Evolutionary conservation across 2,888 invertebrate genomes (phyloP), one percentile per base, ranked within the genome.

Genomic region (Torymus texanus): DNA sequence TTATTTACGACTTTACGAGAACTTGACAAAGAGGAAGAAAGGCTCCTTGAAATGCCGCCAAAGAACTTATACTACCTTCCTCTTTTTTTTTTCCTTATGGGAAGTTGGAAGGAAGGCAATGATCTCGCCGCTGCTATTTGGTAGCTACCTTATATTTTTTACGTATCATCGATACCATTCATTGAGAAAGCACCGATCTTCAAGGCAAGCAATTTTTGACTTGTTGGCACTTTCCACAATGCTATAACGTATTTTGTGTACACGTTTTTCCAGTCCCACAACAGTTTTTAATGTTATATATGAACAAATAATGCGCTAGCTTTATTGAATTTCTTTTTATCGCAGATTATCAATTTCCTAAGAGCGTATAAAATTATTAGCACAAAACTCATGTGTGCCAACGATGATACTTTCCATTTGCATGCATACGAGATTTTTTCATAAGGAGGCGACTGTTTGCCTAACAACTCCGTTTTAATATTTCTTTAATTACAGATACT

Each of bases 11-110:
- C 85, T 86, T 88, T 87, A 88, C 85, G 85, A 88, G 88, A 89
- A 88, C 89, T 89, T 87, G 87, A 87, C 85, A 85, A 87, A 86
- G 86, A 88, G 87, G 87, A 88, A 88, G 87, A 87, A 87, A 87
- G 86, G 86, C 86, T 87, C 81, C 85, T 86, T 86, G 82, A 87
- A 88, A 87, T 87, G 86, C 87, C 67, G 86, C 85, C 81, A 77
- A 73, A 86, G 83, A 87, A 88, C 85, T 87, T 71, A 76, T 67
- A 61, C 77, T 74, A 83, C 81, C 82, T 81, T 84, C 70, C 75
- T 63, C 65, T 63, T 79, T 74, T 41, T 29, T 29, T 41, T 84
- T 84, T 82, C 82, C 82, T 79, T 84, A 84, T 83, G 83, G 83
- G 75, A 81, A 81, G 77, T 79, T 78, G 82, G 83, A 85, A 85